Base-by-base conservation (phyloP, 2,888 invertebrate genomes). In the Chouioia cunea region DNA sequence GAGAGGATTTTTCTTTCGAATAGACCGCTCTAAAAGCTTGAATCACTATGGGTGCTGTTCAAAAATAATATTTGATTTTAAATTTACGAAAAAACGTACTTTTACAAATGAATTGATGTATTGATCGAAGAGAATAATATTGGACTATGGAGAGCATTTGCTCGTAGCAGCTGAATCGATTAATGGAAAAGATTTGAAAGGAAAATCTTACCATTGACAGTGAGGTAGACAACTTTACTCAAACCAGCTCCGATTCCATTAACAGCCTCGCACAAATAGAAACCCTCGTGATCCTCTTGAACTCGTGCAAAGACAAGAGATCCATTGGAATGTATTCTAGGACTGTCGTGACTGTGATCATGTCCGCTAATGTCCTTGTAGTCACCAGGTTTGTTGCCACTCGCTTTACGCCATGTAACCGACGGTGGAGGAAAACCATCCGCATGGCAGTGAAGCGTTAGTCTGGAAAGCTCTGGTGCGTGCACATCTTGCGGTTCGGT, bases 211-310 rank as follows among this genome's bases (percentile, higher is more conserved):
- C 95, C 95, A 84, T 96, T 95, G 65, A 96, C 95, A 88, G 94
- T 95, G 67, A 96, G 87, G 84, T 93, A 93, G 78, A 97, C 93
- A 65, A 97, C 93, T 87, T 97, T 97, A 88, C 96, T 96, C 70
- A 97, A 91, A 14, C 95, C 96, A 16, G 94, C 92, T 0, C 96
- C 96, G 75, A 97, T 95, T 77, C 93, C 94, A 83, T 97, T 97
- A 80, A 94, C 92, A n/a, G 96, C 95, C 82, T 96, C 96, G 86
- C 97, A 97, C 64, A 97, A 89, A 85, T 96, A 97, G 85, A 94
- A 93, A 0, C 96, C 96, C 86, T 95, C 95, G 83, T 93, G 94
- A 80, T 93, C 93, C 86, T 95, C 95, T 78, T 92, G 92, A 62
- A 95, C 92, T 82, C 92, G 91, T 79, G 92, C 91, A 85, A 96